Evolutionary conservation across 2,888 invertebrate species (phyloP), one percentile per base, ranked within the genome.

Genomic region (Drosophila cyrtoloma): DNA sequence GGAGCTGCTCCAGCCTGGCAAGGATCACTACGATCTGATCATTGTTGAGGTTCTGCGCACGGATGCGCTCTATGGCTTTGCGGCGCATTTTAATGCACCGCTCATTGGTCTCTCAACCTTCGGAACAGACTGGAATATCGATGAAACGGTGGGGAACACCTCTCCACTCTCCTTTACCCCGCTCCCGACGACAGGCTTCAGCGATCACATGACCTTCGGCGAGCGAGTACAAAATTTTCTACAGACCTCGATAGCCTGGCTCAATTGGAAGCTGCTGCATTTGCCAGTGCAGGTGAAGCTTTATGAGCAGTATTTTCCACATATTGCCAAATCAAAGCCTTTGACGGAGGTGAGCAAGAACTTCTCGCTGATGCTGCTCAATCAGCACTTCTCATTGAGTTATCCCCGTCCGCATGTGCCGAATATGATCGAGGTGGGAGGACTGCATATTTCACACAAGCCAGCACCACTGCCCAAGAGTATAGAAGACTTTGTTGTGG

Each of bases 381-480:
- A 93, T 80, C 89, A 87, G n/a, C 93, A 93, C 60, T 90, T 92
- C 22, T 90, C 91, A 3, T 47, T 93, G 10, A 89, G 91, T 39
- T 91, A 81, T 62, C 85, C 93, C 0, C 91, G 92, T 0, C 92
- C 93, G 0, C 92, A 93, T 70, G 80, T 92, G 53, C 92, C 93
- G 0, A 93, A 93, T 75, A 92, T 93, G 91, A 88, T 93, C 6
- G 91, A 93, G 59, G 92, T 93, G 3, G 93, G 93, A 0, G 93
- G 93, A 1, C 77, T 93, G 62, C 93, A 93, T 57, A 87, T 93
- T 19, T 81, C 92, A 33, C 87, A 89, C 9, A 83, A 82, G 37
- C 76, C 82, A 1, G 81, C 84, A 0, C 89, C 92, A 2, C 51
- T 93, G 35, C 93, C 93, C 4, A 67, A 66, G 42, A 91, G 93